Percentiles rank a stretch among this genome's conserved stretches.
Conservation (phyloP, 2,113 vertebrate species). For the Chinchilla lanigera region DNA sequence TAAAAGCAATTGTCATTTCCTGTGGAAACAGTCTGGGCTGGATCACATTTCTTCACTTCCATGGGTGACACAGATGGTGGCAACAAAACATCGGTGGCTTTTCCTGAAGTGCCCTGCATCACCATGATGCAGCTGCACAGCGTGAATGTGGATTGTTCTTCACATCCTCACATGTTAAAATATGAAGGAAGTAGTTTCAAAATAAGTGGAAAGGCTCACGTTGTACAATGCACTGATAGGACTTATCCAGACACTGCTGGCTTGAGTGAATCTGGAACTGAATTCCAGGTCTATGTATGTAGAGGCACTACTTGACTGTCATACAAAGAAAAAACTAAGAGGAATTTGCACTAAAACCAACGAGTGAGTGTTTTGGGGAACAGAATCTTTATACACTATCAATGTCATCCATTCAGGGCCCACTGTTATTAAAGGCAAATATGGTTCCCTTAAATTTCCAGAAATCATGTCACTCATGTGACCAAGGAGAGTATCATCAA, state of each 20-base stretch:
- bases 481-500: not conserved
- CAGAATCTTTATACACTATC: not conserved
- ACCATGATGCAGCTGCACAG: not conserved
- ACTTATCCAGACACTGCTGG: not conserved
- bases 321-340: not conserved
- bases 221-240: fast-evolving
- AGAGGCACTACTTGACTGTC: not conserved
- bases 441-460: not conserved
- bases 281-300: not conserved
- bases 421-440: not conserved
- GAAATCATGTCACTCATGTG: not conserved
- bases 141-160: not conserved
- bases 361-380: not conserved
- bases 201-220: not conserved
- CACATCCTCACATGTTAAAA: not conserved
- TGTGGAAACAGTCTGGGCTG: not conserved
- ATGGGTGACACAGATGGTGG: not conserved
- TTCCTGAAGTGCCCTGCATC: too few relatives aligned
- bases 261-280: not conserved
- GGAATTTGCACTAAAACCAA: not conserved
- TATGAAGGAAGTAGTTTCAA: not conserved
- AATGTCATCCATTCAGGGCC: not conserved
- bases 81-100: not conserved
- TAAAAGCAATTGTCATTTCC: not conserved
- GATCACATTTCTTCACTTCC: not conserved